Percentiles rank a stretch among this genome's conserved stretches.
Evolutionary conservation across 2,113 vertebrate genomes (phyloP).

Genomic region (Poicephalus meyeri): DNA sequence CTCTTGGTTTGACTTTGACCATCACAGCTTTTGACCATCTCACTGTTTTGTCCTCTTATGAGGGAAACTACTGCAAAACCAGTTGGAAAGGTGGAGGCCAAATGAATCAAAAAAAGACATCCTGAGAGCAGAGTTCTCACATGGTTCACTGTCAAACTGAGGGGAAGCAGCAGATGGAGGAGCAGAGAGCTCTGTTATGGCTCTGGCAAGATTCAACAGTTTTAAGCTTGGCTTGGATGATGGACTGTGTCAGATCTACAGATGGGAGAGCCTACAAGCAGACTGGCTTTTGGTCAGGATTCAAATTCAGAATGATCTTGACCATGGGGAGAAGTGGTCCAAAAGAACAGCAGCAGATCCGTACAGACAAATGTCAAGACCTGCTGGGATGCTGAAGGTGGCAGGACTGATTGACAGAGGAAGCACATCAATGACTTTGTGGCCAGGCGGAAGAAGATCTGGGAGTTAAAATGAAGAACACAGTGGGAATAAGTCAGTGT

Average conservation of each 20-base stretch:
- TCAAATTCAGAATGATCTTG: background rate
- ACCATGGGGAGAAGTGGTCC: background rate
- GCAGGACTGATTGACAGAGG: background rate
- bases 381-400: background rate
- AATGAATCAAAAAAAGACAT: background rate
- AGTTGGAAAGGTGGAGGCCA: background rate
- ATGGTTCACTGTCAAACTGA: conserved; percentile 3
- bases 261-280: background rate
- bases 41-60: background rate
- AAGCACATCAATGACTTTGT: background rate
- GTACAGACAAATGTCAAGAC: background rate
- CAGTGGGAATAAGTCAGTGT: background rate
- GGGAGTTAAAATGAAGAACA: background rate
- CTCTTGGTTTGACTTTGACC: background rate
- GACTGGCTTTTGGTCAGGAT: conserved; percentile 7
- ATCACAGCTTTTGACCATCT: background rate
- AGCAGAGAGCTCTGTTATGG: background rate
- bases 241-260: background rate
- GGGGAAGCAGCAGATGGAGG: conserved; percentile 36
- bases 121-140: background rate
- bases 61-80: background rate
- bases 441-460: background rate
- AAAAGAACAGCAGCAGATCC: background rate
- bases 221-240: conserved; percentile 18
- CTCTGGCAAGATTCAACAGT: conserved; percentile 16